Evolutionary conservation across 2,113 vertebrate genomes (phyloP).

Genomic region (Ancistrus triradiatus): DNA sequence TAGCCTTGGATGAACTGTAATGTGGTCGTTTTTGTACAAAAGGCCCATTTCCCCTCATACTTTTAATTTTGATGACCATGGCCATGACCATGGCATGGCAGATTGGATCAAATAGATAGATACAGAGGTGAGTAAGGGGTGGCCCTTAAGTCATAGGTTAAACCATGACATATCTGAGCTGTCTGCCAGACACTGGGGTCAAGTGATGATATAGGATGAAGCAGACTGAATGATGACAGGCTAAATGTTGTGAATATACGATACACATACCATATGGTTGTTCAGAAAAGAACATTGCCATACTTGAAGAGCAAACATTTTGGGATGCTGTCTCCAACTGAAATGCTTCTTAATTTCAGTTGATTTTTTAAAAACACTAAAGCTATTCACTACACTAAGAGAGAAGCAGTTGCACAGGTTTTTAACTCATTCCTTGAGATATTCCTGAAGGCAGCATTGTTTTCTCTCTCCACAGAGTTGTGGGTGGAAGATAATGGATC

Average conservation of each 20-base stretch:
- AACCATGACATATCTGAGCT: slow-evolving; percentile 32
- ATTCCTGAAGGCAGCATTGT: slow-evolving; percentile 58
- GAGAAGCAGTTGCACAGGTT: slow-evolving; percentile 36
- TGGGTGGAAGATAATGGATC: slow-evolving; percentile 12
- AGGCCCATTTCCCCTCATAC: not conserved
- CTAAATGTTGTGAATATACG: slow-evolving; percentile 33
- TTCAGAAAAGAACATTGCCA: slow-evolving; percentile 3
- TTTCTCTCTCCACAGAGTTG: slow-evolving; percentile 52
- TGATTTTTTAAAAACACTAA: slow-evolving; percentile 20
- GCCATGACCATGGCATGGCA: not conserved
- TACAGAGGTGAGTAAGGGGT: not conserved
- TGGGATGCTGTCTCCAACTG: slow-evolving; percentile 27
- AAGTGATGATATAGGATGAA: slow-evolving; percentile 25
- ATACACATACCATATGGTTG: slow-evolving; percentile 26
- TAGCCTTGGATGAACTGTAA: slow-evolving; percentile 2
- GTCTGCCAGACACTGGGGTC: slow-evolving; percentile 43
- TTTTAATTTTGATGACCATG: not conserved
- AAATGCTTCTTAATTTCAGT: slow-evolving; percentile 6
- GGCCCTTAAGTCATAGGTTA: slow-evolving; percentile 18
- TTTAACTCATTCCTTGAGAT: slow-evolving; percentile 50
- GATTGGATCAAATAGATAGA: slow-evolving; percentile 17
- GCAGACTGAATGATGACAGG: slow-evolving; percentile 36
- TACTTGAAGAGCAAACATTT: slow-evolving; percentile 18
- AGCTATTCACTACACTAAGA: slow-evolving; percentile 8
- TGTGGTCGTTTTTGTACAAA: slow-evolving; percentile 24